Percentiles rank a stretch among this genome's conserved stretches.
phyloP scores from a whole-genome alignment of 2,797 vertebrate species.

The Phrynocephalus guinanensis region DNA sequence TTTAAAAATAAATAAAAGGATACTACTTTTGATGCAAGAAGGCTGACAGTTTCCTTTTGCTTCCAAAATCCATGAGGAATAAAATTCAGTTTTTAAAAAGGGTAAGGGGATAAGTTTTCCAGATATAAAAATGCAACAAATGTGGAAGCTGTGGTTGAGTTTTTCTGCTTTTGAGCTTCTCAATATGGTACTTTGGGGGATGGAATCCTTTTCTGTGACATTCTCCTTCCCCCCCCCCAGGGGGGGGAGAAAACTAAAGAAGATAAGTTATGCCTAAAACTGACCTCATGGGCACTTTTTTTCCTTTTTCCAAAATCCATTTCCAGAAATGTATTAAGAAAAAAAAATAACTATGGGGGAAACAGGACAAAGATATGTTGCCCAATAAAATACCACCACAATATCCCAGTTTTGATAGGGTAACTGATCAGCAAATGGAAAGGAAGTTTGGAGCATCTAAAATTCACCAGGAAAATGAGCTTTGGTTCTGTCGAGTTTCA shows the following conservation, averaged over 20 bases:
- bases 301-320: constrained; percentile 42
- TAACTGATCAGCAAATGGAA: not conserved
- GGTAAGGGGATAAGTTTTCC: no score
- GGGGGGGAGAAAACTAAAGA: no score
- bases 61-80: no score
- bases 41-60: no score
- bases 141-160: constrained; percentile 1
- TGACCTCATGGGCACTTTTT: constrained; percentile 5
- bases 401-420: not conserved
- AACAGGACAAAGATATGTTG: constrained; percentile 63
- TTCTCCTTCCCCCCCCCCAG: not conserved
- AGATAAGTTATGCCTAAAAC: constrained; percentile 63
- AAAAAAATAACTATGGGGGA: constrained; percentile 58
- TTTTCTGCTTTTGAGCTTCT: constrained; percentile 49
- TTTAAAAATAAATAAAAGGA: no score
- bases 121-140: no score
- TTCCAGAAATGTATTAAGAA: constrained; percentile 45
- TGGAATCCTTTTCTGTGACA: not conserved
- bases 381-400: constrained; percentile 42
- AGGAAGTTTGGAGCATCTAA: not conserved
- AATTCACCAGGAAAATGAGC: not conserved
- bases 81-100: no score
- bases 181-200: not conserved
- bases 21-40: no score
- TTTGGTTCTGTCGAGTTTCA: not conserved